phyloP scores from a whole-genome alignment of 2,888 invertebrate species.

The Xestia xanthographa region DNA sequence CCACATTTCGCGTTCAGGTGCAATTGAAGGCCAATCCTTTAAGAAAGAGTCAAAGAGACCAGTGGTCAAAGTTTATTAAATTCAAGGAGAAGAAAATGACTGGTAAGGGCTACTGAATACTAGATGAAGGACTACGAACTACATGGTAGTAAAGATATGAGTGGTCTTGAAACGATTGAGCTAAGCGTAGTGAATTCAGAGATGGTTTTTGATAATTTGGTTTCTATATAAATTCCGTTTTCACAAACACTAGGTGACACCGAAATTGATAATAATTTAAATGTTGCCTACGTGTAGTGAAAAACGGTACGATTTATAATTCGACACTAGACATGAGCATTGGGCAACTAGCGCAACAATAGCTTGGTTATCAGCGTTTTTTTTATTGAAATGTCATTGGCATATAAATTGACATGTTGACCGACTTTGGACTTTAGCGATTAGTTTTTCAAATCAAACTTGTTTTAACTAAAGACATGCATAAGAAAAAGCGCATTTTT shows the following conservation, averaged over 20 bases:
- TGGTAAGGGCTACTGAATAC: not conserved
- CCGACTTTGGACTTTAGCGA: constrained; percentile 6
- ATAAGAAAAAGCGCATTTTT: not conserved
- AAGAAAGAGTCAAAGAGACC: too few relatives aligned
- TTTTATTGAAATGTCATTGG: not conserved
- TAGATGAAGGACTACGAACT: not conserved
- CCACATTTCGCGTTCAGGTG: too few relatives aligned
- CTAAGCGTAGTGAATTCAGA: not conserved
- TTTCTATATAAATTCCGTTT: not conserved
- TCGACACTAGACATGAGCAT: not conserved
- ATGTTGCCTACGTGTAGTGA: not conserved
- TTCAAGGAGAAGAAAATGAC: not conserved
- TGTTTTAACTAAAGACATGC: not conserved
- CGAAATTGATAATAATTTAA: not conserved
- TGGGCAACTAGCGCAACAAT: not conserved
- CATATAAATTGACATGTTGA: constrained; percentile 4
- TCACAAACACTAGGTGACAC: not conserved
- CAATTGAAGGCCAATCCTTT: too few relatives aligned
- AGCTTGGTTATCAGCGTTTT: constrained; percentile 1
- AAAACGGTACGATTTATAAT: not conserved
- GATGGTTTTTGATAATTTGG: not conserved
- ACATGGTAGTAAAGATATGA: not conserved
- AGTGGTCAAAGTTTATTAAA: not conserved
- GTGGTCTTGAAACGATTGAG: not conserved
- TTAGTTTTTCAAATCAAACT: not conserved